Evolutionary conservation across 1,140 invertebrate species (phyloP).

Genomic region (Lepidostoma basale): DNA sequence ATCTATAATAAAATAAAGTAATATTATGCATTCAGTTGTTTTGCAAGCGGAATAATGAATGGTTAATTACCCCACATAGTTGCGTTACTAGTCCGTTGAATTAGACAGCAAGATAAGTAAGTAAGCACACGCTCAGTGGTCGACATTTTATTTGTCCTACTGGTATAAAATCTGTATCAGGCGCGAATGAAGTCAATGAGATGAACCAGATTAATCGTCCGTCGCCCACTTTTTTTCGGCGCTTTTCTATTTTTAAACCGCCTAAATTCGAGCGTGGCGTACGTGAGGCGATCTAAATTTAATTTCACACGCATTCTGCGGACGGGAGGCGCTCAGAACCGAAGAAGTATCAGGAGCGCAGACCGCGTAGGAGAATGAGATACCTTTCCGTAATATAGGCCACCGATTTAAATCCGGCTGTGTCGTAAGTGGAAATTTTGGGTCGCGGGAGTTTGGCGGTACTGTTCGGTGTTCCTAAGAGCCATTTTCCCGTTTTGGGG

Average conservation of each 20-base stretch:
- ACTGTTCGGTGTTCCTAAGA: conserved; percentile 1
- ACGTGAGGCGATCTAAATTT: conserved; percentile 20
- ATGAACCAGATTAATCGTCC: conserved; percentile 7
- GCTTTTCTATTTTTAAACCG: conserved; percentile 21
- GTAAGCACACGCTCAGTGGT: too few species aligned
- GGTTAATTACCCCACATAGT: too few species aligned
- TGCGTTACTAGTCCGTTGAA: too few species aligned
- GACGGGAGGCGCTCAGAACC: neutral
- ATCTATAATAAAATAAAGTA: too few species aligned
- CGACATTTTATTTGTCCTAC: too few species aligned
- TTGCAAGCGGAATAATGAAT: too few species aligned
- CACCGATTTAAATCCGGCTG: neutral
- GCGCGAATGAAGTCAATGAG: neutral
- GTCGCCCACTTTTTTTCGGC: conserved; percentile 15
- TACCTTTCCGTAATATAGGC: conserved; percentile 33
- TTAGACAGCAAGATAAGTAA: too few species aligned
- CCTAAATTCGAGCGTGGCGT: neutral
- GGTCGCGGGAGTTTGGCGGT: conserved; percentile 1
- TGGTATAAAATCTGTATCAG: neutral
- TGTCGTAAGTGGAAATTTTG: neutral
- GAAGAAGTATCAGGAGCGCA: conserved; percentile 13
- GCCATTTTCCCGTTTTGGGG: neutral
- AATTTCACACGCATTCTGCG: neutral
- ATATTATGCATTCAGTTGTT: too few species aligned
- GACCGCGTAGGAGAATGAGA: neutral